Evolutionary conservation across 1,140 invertebrate genomes (phyloP).

Genomic region (Penaeus vannamei): DNA sequence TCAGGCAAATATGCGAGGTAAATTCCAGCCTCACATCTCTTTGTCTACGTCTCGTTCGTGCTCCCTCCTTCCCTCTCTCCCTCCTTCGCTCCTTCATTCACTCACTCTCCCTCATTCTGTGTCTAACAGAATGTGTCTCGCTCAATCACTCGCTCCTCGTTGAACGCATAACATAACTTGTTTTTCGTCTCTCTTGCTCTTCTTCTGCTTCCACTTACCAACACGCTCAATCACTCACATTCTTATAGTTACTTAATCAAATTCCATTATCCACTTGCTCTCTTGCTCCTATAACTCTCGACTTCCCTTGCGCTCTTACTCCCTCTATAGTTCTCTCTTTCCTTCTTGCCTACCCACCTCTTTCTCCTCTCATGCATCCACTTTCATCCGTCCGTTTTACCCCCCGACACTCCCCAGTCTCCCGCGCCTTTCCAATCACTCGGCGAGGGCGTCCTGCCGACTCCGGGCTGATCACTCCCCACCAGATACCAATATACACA

Average conservation of each 20-base stretch:
- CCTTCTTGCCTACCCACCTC: not conserved
- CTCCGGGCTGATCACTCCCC: no score
- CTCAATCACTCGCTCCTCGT: not conserved
- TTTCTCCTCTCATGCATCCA: no score
- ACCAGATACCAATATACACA: no score
- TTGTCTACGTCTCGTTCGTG: no score
- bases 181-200: not conserved
- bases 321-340: not conserved
- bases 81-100: not conserved
- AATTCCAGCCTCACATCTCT: no score
- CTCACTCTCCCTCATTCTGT: not conserved
- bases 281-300: no score
- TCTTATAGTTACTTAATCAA: not conserved
- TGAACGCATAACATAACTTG: not conserved
- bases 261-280: no score
- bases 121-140: not conserved
- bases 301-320: not conserved
- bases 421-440: not conserved
- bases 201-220: not conserved
- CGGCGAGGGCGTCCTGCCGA: not conserved
- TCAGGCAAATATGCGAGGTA: no score
- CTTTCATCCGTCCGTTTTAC: not conserved
- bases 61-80: not conserved
- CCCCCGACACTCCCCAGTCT: not conserved
- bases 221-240: constrained; percentile 3